phyloP scores from a whole-genome alignment of 2,113 vertebrate species.

The Trogon surrucura region DNA sequence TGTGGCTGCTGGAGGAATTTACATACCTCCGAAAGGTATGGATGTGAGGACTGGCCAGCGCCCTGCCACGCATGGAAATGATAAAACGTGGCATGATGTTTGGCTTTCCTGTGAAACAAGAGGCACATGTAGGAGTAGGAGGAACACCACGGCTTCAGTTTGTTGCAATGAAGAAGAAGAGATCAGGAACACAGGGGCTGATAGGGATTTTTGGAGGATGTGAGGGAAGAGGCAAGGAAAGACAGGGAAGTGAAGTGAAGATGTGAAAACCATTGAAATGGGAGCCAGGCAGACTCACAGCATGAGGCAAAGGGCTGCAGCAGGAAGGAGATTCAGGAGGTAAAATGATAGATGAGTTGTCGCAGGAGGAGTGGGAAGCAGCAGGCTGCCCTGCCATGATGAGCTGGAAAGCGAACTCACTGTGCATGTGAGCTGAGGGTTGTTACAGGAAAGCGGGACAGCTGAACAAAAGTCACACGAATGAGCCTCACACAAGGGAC shows the following conservation, averaged over 20 bases:
- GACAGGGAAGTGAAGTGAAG: background rate
- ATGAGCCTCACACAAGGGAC: background rate
- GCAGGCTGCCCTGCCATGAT: background rate
- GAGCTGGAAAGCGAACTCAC: background rate
- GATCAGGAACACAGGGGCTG: accelerated
- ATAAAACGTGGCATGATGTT: background rate
- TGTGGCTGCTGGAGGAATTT: background rate
- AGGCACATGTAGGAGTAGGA: background rate
- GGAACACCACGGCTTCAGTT: background rate
- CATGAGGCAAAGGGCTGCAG: background rate
- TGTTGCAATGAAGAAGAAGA: background rate
- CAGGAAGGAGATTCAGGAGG: background rate
- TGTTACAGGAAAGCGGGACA: background rate
- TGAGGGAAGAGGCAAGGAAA: background rate
- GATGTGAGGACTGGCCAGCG: background rate
- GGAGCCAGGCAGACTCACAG: background rate
- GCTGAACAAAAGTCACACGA: background rate
- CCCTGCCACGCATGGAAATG: accelerated
- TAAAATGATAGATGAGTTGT: background rate
- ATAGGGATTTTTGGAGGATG: background rate
- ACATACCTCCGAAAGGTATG: background rate
- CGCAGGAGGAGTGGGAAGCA: background rate
- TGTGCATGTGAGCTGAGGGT: accelerated
- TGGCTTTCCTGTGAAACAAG: background rate
- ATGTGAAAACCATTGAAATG: background rate